These are phyloP conservation scores for Sylvia atricapilla DNA, from an alignment of 2,113 vertebrate genomes.

Conservation along the genomic window DNA sequence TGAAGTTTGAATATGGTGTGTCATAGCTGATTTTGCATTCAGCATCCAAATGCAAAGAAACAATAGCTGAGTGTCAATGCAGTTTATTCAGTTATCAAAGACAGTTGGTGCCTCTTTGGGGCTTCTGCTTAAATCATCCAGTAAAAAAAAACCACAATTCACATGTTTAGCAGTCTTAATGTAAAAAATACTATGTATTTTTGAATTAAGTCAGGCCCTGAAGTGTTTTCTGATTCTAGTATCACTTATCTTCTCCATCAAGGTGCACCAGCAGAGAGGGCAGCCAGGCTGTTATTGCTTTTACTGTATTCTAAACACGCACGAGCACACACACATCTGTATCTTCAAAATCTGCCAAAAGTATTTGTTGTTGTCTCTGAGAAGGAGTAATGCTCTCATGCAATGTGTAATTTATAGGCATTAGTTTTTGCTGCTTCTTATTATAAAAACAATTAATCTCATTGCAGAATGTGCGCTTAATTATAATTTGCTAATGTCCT, in stretches of 20 bases:
- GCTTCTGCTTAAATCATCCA: neutral
- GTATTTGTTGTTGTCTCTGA: slow-evolving; percentile 24
- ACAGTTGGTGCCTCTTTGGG: neutral
- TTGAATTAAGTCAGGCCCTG: neutral
- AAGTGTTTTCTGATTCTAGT: slow-evolving; percentile 30
- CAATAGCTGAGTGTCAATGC: neutral
- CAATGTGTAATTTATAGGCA: neutral
- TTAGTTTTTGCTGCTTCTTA: slow-evolving; percentile 31
- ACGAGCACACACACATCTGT: neutral
- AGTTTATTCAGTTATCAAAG: neutral
- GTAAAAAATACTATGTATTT: slow-evolving; percentile 9
- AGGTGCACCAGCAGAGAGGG: neutral
- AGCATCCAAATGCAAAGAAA: neutral
- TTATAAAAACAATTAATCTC: slow-evolving; percentile 23
- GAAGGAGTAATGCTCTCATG: slow-evolving; percentile 1
- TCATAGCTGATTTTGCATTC: neutral
- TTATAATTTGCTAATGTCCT: slow-evolving; percentile 36
- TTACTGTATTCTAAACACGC: slow-evolving; percentile 24
- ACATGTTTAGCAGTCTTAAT: neutral
- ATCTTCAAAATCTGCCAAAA: slow-evolving; percentile 41
- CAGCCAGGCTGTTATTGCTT: slow-evolving; percentile 22
- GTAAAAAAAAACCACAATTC: neutral
- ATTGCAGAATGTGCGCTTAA: slow-evolving; percentile 31
- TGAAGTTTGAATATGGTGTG: neutral
- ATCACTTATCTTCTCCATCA: slow-evolving; percentile 26